These are phyloP conservation scores for Notarius lentiginosus DNA, from an alignment of 2,113 vertebrate genomes.

Conservation along the genomic window DNA sequence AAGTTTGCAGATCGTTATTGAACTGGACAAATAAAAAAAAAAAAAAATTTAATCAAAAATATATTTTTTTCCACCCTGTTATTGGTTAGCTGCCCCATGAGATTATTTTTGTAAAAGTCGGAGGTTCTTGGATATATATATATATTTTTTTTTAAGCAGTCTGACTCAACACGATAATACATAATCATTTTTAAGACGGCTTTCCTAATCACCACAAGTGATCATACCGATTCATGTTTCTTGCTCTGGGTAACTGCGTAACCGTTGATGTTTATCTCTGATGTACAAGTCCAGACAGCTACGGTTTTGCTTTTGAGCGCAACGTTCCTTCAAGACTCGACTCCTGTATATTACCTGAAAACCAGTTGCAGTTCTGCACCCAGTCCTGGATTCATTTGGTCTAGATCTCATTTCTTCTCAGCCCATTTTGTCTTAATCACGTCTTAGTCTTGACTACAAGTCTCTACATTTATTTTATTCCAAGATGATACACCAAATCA, in stretches of 20 bases:
- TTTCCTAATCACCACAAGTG: too few relatives aligned
- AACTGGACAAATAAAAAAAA: too few relatives aligned
- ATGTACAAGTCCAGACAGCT: background rate
- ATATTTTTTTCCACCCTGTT: too few relatives aligned
- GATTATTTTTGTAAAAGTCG: background rate
- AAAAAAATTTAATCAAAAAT: too few relatives aligned
- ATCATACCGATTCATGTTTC: background rate
- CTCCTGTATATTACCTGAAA: background rate
- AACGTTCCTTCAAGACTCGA: background rate
- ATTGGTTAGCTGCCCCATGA: background rate
- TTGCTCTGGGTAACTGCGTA: background rate
- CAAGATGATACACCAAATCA: background rate
- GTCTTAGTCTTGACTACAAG: background rate
- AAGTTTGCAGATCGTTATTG: too few relatives aligned
- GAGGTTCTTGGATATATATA: background rate
- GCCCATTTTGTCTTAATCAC: background rate
- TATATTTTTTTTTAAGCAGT: background rate
- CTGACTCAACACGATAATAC: too few relatives aligned
- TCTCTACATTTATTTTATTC: background rate
- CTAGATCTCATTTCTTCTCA: background rate
- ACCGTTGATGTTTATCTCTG: background rate
- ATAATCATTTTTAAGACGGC: too few relatives aligned
- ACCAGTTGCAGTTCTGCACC: background rate
- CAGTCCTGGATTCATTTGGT: background rate
- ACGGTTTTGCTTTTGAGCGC: too few relatives aligned